phyloP scores from a whole-genome alignment of 2,113 vertebrate species.

The Addax nasomaculatus region DNA sequence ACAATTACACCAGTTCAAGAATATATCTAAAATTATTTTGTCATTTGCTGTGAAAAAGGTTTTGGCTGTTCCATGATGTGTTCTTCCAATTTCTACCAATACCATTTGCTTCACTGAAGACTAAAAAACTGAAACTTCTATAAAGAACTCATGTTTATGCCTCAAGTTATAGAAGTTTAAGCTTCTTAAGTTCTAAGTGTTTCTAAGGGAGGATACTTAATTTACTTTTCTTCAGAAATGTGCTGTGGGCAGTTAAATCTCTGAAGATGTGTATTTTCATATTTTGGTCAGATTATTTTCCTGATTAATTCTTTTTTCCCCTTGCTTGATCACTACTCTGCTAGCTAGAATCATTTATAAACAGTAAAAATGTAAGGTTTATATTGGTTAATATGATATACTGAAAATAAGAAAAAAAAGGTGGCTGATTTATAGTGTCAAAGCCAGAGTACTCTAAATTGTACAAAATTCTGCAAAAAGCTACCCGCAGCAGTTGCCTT shows the following conservation, averaged over 20 bases:
- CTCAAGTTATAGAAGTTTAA: slow-evolving; percentile 14
- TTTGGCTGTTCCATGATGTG: slow-evolving; percentile 41
- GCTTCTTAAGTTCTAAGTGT: slow-evolving; percentile 46
- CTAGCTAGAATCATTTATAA: not conserved
- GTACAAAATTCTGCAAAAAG: not conserved
- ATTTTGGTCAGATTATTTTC: slow-evolving; percentile 7
- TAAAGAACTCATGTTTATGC: slow-evolving; percentile 8
- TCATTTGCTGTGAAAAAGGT: slow-evolving; percentile 8
- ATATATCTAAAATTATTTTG: slow-evolving; percentile 42
- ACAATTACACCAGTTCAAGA: not conserved
- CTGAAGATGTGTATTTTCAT: not conserved
- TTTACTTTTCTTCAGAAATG: not conserved
- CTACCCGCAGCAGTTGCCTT: not conserved
- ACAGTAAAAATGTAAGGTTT: not conserved
- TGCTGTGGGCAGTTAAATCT: not conserved
- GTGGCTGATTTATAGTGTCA: not conserved
- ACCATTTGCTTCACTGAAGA: slow-evolving; percentile 26
- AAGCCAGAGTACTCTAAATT: not conserved
- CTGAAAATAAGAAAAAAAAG: not conserved
- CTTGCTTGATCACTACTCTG: not conserved
- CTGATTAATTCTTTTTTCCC: not conserved
- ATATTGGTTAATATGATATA: not conserved
- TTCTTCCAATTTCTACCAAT: slow-evolving; percentile 11
- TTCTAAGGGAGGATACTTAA: slow-evolving; percentile 36
- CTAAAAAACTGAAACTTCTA: not conserved